These are phyloP conservation scores for Paratrypauchen microcephalus DNA, from an alignment of 2,797 vertebrate genomes.

Conservation along the genomic window DNA sequence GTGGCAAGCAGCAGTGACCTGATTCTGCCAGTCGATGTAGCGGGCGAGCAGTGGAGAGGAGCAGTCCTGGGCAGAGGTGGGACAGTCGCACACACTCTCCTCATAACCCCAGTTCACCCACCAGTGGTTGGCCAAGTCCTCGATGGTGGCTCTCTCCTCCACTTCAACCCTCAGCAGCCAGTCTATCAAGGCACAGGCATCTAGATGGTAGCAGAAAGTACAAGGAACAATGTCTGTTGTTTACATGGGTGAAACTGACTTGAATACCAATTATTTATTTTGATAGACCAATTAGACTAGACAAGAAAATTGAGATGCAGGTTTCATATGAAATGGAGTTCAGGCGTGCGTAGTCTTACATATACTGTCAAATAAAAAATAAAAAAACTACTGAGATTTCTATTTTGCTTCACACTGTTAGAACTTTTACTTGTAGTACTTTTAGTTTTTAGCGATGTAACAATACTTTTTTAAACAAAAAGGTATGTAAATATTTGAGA, in stretches of 20 bases:
- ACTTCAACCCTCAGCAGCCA: constrained; percentile 81
- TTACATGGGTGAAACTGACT: neutral
- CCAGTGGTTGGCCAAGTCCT: constrained; percentile 88
- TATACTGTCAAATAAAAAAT: no score
- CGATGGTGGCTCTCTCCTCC: constrained; percentile 81
- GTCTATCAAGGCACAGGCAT: constrained; percentile 83
- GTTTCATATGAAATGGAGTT: neutral
- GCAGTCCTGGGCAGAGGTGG: constrained; percentile 71
- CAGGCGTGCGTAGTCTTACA: neutral
- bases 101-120: constrained; percentile 89
- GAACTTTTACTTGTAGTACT: no score
- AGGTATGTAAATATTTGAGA: no score
- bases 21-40: constrained; percentile 86
- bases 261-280: no score
- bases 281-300: neutral
- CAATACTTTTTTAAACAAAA: no score
- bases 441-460: no score
- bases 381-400: no score
- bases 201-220: constrained; percentile 48
- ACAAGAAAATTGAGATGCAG: neutral
- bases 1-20: constrained; percentile 40
- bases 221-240: neutral
- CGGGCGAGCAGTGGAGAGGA: constrained; percentile 82
- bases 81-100: constrained; percentile 81
- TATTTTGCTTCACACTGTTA: no score